Conservation (phyloP, 1,140 invertebrate genomes). For the Bradysia coprophila region DNA sequence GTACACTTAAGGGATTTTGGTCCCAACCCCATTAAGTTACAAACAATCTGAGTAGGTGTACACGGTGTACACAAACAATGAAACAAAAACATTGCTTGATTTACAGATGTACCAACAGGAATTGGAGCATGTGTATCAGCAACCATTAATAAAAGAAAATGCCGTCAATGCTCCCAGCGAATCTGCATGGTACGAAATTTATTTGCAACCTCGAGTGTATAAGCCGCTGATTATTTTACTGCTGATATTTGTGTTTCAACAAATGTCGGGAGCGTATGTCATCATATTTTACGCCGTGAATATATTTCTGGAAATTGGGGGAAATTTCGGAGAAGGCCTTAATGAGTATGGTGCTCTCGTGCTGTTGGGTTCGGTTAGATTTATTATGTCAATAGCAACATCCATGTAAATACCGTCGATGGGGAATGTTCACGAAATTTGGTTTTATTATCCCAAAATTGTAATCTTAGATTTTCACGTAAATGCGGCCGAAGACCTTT, state of each 20-base stretch:
- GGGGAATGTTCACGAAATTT: too few species aligned
- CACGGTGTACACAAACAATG: too few species aligned
- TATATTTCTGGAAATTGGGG: constrained; percentile 29
- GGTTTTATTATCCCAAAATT: too few species aligned
- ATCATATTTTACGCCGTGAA: constrained; percentile 49
- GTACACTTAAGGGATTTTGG: too few species aligned
- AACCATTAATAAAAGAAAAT: too few species aligned
- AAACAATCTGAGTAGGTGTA: too few species aligned
- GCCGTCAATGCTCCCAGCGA: too few species aligned
- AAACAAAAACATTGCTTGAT: too few species aligned
- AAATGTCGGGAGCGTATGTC: constrained; percentile 36
- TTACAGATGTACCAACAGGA: too few species aligned
- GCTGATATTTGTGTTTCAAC: constrained; percentile 32
- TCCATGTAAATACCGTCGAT: constrained; percentile 11
- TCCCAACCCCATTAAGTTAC: too few species aligned
- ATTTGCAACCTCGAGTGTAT: constrained; percentile 9
- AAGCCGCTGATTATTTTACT: constrained; percentile 30
- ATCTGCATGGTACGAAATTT: background rate
- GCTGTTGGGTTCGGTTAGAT: constrained; percentile 28
- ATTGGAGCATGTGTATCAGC: too few species aligned
- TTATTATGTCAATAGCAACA: constrained; percentile 28
- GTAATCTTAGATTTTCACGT: constrained; percentile 23
- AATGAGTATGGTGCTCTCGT: constrained; percentile 28
- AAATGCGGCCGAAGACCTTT: constrained; percentile 29
- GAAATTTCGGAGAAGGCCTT: constrained; percentile 21